Evolutionary conservation across 2,797 vertebrate species (phyloP), one percentile per base, ranked within the genome.

Genomic region (Tenualosa ilisha): DNA sequence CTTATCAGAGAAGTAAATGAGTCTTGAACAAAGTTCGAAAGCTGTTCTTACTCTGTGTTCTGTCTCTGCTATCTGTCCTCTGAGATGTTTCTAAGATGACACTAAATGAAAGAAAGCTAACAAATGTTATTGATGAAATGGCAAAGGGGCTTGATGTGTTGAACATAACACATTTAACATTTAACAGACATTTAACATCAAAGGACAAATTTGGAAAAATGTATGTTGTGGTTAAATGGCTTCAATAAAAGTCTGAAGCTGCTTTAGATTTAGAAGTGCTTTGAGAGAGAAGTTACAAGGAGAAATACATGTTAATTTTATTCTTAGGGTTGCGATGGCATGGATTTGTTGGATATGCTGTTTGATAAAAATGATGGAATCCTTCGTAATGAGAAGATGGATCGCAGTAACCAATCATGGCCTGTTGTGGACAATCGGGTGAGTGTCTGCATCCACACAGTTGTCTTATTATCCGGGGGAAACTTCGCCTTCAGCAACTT

Each of bases 341-440:
- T 96, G 6, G 97, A 99, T 83, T 93, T 99, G 81, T 95, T 99
- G 43, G 97, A 99, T 88, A 96, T 98, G 84, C 95, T 99, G 24
- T 99, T 99, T n/a, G 97, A 99, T 91, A 94, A 91, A 56, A 96
- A 97, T 81, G 95, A 98, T 0, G 97, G 97, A 17, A 96, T 98
- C 88, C 96, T 98, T 56, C 92, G 94, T 0, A 91, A 96, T 0
- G 92, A 97, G 84, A 96, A 95, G 87, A 86, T 96, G 9, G 91
- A 92, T 26, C 92, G 91, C 0, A 87, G 86, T 2, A 87, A 88
- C 6, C 91, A 90, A 9, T 37, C 86, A 88, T 97, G 97, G 97
- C 90, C 91, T 63, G 88, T 81, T 5, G 85, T 89, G 0, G 90
- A 95, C 83, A 92, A 92, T 4, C 93, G 92, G 88, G 97, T 99